Percentiles rank a stretch among this genome's conserved stretches.
phyloP scores from a whole-genome alignment of 2,113 vertebrate genomes.

The Xerus inauris region DNA sequence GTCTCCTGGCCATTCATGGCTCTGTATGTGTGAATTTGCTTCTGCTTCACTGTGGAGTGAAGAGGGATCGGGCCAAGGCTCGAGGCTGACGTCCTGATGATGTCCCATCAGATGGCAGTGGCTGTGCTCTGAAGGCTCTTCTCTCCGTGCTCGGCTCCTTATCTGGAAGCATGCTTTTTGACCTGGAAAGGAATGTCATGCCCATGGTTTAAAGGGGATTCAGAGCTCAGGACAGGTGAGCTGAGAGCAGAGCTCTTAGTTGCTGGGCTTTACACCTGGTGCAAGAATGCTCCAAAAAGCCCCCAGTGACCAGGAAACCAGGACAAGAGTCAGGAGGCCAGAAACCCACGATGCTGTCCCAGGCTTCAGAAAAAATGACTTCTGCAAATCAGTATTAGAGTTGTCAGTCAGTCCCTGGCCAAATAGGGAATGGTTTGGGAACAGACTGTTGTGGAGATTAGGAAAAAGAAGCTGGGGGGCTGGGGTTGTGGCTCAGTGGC shows the following conservation, averaged over 20 bases:
- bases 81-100: background rate
- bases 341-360: background rate
- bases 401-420: too few species aligned
- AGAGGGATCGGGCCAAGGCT: background rate
- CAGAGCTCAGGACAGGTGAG: background rate
- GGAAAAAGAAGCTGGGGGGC: background rate
- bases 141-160: background rate
- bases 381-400: background rate
- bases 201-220: background rate
- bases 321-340: background rate
- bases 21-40: background rate
- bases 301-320: background rate
- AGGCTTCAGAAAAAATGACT: background rate
- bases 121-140: background rate
- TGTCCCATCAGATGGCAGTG: background rate
- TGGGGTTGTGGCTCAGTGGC: too few species aligned
- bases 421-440: background rate
- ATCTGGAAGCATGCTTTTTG: background rate
- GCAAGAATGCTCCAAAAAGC: background rate
- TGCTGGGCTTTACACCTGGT: background rate
- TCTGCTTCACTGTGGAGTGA: background rate
- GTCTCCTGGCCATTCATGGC: background rate
- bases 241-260: background rate
- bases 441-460: background rate
- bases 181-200: background rate